Base-by-base conservation (phyloP, 2,888 invertebrate species). In the Galeopsomyia nigrocyanea region DNA sequence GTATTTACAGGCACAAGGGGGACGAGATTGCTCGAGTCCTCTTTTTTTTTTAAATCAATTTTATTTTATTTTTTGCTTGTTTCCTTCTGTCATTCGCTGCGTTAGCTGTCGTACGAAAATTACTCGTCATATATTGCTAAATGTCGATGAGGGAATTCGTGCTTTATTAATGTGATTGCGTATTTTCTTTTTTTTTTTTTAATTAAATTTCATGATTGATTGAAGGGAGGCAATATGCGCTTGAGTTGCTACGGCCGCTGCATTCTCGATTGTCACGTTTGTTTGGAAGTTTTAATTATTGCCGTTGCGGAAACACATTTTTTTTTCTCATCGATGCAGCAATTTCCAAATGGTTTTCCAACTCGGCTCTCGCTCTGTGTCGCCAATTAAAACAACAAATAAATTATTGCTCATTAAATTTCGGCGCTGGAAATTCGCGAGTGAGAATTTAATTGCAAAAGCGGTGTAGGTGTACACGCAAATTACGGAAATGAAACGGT, bases 191-290 rank as follows among this genome's bases (percentile, higher is more conserved):
- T 26, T 26, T 5, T 26, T 60, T 64, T 67, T 47, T 72, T 72
- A 72, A 72, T 67, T 72, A 63, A 72, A 72, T 64, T 68, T 14
- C 26, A 14, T 55, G 39, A 73, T 72, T 57, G 57, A 57, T 58
- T 21, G 21, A 56, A 63, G 39, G 10, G 39, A 31, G 50, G 14
- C 50, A 26, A 26, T 26, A 26, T 46, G 17, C 55, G 17, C 17
- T 57, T 17, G 22, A 22, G 10, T 14, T 17, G 31, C 22, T 22
- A 3, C 53, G 21, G 26, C 26, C 5, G 39, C 26, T 51, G n/a
- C 13, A 1, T 39, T 61, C 51, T 10, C 31, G 9, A 0, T 9
- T 10, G n/a, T 16, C 1, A 3, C 10, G n/a, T 13, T 6, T 21
- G 22, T 55, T 31, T 19, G 9, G 10, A 53, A 16, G 13, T 46